Conservation (phyloP, 2,888 invertebrate species). For the Phorcus lineatus region DNA sequence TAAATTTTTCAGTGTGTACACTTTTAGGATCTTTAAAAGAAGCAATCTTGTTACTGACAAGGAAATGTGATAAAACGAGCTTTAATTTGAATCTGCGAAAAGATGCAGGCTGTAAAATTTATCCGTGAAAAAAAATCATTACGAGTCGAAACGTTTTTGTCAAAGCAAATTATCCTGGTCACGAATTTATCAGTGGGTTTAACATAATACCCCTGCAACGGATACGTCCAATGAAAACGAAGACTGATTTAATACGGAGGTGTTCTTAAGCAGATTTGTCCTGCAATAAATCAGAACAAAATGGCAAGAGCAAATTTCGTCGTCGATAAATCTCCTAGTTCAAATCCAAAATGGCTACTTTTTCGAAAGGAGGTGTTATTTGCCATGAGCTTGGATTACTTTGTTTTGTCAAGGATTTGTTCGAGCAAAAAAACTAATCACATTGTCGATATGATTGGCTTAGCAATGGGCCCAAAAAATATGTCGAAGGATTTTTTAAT, state of each 20-base stretch:
- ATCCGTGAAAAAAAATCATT: not conserved
- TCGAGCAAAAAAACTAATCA: no score
- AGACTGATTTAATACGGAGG: not conserved
- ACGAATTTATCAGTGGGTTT: not conserved
- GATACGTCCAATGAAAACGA: not conserved
- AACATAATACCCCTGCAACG: not conserved
- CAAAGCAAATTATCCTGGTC: not conserved
- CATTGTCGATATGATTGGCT: no score
- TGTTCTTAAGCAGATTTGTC: not conserved
- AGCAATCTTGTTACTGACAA: no score
- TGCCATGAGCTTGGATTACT: no score
- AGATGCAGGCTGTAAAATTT: no score
- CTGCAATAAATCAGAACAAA: not conserved
- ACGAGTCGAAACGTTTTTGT: not conserved
- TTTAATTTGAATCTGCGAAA: no score
- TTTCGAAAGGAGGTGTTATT: not conserved
- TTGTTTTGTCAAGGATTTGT: no score
- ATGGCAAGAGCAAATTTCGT: not conserved
- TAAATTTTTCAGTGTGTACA: no score
- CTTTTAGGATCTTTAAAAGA: no score
- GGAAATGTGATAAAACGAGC: no score
- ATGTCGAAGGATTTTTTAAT: no score
- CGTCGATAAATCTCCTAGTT: not conserved
- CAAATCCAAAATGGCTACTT: not conserved
- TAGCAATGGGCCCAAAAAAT: no score